These are phyloP conservation scores for Acanthopleura granulata DNA, from an alignment of 2,888 invertebrate genomes.

Conservation along the genomic window DNA sequence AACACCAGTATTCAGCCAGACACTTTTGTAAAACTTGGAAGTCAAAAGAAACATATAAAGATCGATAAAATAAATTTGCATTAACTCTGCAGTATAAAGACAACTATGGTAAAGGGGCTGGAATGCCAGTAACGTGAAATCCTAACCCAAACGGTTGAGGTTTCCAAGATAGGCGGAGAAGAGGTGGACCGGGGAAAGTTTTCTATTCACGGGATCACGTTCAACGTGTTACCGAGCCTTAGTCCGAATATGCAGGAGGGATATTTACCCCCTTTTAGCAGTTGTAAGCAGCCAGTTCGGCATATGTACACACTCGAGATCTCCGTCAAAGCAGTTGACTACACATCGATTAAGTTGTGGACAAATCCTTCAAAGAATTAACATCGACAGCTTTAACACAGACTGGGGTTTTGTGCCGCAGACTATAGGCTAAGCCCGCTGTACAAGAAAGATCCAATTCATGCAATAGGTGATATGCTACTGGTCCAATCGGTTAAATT, in stretches of 20 bases:
- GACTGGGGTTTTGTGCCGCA: no score
- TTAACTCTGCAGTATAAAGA: no score
- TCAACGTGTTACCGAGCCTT: not conserved
- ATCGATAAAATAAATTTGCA: no score
- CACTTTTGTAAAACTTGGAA: no score
- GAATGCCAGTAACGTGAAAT: no score
- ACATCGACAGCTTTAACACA: not conserved
- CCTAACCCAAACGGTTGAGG: not conserved
- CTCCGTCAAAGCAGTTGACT: not conserved
- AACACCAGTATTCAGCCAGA: no score
- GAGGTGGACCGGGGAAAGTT: not conserved
- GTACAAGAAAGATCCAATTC: not conserved
- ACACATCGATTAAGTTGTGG: conserved; percentile 12
- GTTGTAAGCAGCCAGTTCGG: not conserved
- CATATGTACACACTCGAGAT: conserved; percentile 5
- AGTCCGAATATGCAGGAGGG: not conserved
- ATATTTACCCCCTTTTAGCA: conserved; percentile 10
- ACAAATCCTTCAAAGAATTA: not conserved
- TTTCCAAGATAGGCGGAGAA: not conserved
- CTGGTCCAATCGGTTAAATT: not conserved
- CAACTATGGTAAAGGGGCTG: no score
- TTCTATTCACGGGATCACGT: conserved; percentile 6
- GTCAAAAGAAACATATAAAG: no score
- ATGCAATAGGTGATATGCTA: not conserved
- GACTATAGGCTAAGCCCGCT: not conserved